Base-by-base conservation (phyloP, 2,797 vertebrate genomes). In the Characodon lateralis region DNA sequence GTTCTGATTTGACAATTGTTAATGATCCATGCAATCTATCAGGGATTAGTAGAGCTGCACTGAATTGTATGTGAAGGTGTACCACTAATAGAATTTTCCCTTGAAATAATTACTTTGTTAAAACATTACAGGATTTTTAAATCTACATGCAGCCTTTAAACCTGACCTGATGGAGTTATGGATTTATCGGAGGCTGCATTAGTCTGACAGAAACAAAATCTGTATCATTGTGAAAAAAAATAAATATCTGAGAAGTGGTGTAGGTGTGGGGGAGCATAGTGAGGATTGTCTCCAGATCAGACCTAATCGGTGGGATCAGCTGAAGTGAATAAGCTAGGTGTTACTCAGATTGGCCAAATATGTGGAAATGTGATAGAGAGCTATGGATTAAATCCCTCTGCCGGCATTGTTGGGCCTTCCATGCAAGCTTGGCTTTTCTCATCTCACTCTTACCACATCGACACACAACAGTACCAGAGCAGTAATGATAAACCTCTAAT, bases 311-410 rank as follows among this genome's bases (percentile, higher is more conserved):
- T 81, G 81, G 84, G 85, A 93, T 93, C 93, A 93, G 89, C 93
- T 76, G 81, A 93, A 95, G 93, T 96, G 93, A 95, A 97, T 96
- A 95, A 91, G 94, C 94, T 95, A 96, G 96, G 94, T 89, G 86
- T 95, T 91, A 89, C 89, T 93, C 93, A 95, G 97, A 97, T 97
- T 96, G 96, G 96, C 95, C 94, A 87, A 92, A 94, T 95, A 94
- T 94, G 89, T 78, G 94, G 94, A 92, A 93, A 93, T 95, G 94
- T 95, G 92, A 94, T 93, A 92, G 96, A 94, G 93, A 85, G 84
- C 61, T 86, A 84, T 77, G 89, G 84, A 90, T 95, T 96, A 95
- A 93, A 92, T 93, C 89, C 92, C 90, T 92, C 87, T 78, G 86
- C 85, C 78, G 83, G 76, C 83, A 87, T 89, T 92, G 90, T 95